Conservation (phyloP, 2,797 vertebrate genomes). For the Phoxinus dragarum region DNA sequence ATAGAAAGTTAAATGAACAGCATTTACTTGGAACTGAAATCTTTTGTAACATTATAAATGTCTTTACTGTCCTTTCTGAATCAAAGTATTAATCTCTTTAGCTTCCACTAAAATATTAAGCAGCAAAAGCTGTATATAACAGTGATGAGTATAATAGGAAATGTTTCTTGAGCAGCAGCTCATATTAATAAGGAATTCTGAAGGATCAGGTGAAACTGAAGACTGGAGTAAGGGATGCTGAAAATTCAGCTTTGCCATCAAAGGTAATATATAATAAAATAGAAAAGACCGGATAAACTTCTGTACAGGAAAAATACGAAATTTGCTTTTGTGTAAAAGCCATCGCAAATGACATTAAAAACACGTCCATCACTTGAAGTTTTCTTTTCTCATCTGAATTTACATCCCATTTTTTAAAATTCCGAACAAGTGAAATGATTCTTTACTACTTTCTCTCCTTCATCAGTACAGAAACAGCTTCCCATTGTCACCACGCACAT, state of each 20-base stretch:
- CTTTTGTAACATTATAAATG: background rate
- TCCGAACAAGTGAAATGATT: background rate
- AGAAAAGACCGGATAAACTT: background rate
- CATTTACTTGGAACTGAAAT: background rate
- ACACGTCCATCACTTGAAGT: background rate
- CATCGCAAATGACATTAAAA: background rate
- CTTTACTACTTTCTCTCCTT: background rate
- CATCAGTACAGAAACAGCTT: background rate
- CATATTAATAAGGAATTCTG: too few species aligned
- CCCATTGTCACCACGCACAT: background rate
- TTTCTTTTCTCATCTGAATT: background rate
- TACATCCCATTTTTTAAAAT: background rate
- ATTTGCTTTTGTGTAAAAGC: background rate
- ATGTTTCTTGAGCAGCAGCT: background rate
- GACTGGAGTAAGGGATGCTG: too few species aligned
- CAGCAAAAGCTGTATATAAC: too few species aligned
- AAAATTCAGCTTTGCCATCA: background rate
- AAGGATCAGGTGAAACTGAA: too few species aligned
- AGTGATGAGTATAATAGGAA: too few species aligned
- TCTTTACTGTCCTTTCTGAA: background rate
- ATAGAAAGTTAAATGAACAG: background rate
- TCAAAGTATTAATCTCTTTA: background rate
- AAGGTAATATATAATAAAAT: background rate
- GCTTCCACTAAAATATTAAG: too few species aligned
- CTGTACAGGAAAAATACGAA: background rate